Evolutionary conservation across 2,797 vertebrate species (phyloP).

Genomic region (Ceyx erithaca): DNA sequence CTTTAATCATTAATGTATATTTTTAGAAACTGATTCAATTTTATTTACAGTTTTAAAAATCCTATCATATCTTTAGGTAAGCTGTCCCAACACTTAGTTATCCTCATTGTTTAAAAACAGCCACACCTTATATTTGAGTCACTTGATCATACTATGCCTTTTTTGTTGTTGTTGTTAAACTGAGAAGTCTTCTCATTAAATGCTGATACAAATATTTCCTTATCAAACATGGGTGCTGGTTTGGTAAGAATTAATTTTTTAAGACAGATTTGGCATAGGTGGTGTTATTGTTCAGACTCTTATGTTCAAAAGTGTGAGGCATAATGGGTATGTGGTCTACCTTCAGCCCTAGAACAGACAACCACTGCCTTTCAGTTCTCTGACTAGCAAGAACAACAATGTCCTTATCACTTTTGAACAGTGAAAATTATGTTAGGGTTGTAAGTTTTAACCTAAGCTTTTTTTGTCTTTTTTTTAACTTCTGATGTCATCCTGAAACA

Average conservation of each 20-base stretch:
- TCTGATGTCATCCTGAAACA: background rate
- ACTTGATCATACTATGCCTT: fast-evolving
- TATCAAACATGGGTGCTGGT: background rate
- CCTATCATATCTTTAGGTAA: background rate
- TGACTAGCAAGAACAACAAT: background rate
- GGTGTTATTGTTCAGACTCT: background rate
- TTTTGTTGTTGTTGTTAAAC: background rate
- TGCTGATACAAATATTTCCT: background rate
- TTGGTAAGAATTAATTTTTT: background rate
- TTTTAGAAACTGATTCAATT: background rate
- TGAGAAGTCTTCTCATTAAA: background rate
- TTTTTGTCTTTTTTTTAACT: background rate
- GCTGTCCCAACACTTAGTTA: background rate
- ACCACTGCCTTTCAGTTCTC: background rate
- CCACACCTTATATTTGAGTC: background rate
- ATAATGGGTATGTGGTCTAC: fast-evolving
- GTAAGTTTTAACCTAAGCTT: background rate
- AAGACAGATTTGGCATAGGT: background rate
- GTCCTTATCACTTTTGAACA: background rate
- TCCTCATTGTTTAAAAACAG: background rate
- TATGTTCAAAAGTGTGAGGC: background rate
- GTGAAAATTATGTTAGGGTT: background rate
- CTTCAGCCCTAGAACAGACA: background rate
- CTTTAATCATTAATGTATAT: background rate
- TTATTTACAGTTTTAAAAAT: background rate